Conservation (phyloP, 2,113 vertebrate species). For the Poeciliopsis turrubarensis region DNA sequence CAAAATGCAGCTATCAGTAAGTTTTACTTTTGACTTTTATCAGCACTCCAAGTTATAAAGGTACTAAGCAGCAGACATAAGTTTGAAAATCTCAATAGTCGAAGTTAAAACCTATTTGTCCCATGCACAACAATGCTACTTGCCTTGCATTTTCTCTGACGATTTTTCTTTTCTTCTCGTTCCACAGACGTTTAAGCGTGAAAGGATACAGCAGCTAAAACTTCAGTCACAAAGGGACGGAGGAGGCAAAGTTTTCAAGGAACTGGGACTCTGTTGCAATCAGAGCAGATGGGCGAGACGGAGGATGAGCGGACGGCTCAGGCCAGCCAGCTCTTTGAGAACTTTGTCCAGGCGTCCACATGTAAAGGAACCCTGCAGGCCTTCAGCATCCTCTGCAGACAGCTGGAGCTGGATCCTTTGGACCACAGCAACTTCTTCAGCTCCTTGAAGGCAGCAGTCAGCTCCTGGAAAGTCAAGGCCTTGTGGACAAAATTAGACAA, state of each 20-base stretch:
- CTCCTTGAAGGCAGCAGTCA: slow-evolving; percentile 88
- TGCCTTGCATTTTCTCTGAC: background rate
- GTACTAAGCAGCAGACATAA: background rate
- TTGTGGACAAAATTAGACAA: slow-evolving; percentile 98
- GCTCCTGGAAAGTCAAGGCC: slow-evolving; percentile 94
- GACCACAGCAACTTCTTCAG: slow-evolving; percentile 89
- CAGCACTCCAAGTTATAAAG: background rate
- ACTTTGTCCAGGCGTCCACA: slow-evolving; percentile 92
- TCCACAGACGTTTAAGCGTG: slow-evolving; percentile 38
- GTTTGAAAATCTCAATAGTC: background rate
- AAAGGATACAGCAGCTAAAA: background rate
- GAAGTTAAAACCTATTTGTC: background rate
- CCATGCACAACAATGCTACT: too few species aligned
- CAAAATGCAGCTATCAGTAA: too few species aligned
- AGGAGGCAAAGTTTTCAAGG: background rate
- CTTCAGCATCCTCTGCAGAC: slow-evolving; percentile 91
- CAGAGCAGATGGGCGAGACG: slow-evolving; percentile 86
- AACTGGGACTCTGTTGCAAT: background rate
- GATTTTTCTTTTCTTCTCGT: slow-evolving; percentile 11
- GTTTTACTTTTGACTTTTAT: background rate
- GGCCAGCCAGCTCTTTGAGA: slow-evolving; percentile 92
- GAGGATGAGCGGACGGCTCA: slow-evolving; percentile 87
- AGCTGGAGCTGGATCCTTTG: slow-evolving; percentile 89
- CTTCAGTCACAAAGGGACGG: background rate
- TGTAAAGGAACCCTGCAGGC: slow-evolving; percentile 96